phyloP scores from a whole-genome alignment of 2,113 vertebrate species.

The Lophius piscatorius region DNA sequence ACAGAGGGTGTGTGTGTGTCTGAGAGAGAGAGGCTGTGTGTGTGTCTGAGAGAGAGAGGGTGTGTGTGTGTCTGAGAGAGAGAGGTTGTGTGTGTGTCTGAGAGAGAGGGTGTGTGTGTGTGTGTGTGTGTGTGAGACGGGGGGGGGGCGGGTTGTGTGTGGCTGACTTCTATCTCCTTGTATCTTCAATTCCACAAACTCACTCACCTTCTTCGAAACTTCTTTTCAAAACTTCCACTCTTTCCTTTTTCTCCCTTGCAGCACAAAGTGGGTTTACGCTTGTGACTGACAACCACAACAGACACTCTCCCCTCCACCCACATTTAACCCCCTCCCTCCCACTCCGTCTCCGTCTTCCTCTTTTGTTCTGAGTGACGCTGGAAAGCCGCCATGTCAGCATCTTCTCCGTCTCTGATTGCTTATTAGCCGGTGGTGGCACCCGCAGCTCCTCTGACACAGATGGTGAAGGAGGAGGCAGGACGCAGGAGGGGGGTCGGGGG shows the following conservation, averaged over 20 bases:
- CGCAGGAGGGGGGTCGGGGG: conserved; percentile 29
- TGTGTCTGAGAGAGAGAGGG: too few relatives aligned
- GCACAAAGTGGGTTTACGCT: conserved; percentile 78
- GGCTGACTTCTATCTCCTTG: too few relatives aligned
- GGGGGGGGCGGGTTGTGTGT: conserved; percentile 17
- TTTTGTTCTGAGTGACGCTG: conserved; percentile 83
- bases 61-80: too few relatives aligned
- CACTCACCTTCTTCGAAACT: conserved; percentile 49
- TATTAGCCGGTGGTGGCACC: conserved; percentile 83
- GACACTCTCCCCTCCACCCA: conserved; percentile 64
- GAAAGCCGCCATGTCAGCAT: conserved; percentile 83
- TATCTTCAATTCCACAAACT: too few relatives aligned
- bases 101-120: too few relatives aligned
- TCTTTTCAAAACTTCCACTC: conserved; percentile 72
- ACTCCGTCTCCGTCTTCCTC: conserved; percentile 62
- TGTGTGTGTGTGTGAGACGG: too few relatives aligned
- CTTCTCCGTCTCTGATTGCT: conserved; percentile 85
- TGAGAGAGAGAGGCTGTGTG: too few relatives aligned
- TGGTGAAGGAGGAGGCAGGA: conserved; percentile 67
- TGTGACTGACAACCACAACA: conserved; percentile 85
- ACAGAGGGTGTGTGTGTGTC: too few relatives aligned
- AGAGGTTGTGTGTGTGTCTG: too few relatives aligned
- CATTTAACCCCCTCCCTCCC: conserved; percentile 72
- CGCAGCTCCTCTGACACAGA: conserved; percentile 80
- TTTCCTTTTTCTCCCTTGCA: conserved; percentile 72